A percentile compares a stretch with the other conserved stretches of the same genome.
These are phyloP conservation scores for Loripinus fragilis DNA, from an alignment of 2,888 invertebrate genomes.

Conservation along the genomic window DNA sequence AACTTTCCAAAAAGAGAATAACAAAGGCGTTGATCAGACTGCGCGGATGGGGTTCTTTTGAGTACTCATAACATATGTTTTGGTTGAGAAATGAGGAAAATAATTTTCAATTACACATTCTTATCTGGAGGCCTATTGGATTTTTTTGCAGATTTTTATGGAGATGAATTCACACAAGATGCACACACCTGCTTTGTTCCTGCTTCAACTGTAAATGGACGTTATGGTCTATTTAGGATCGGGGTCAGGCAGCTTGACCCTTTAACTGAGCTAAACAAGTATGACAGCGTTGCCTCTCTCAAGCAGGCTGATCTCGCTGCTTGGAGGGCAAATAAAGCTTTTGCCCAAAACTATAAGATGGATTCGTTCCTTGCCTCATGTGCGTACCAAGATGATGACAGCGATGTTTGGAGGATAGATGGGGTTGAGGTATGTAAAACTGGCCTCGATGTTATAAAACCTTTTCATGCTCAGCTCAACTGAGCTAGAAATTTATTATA, in stretches of 20 bases:
- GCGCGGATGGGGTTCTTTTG: too few species aligned
- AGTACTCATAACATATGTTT: too few species aligned
- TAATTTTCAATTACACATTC: too few species aligned
- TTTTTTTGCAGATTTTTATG: slow-evolving; percentile 39
- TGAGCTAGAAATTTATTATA: too few species aligned
- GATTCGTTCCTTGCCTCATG: slow-evolving; percentile 81
- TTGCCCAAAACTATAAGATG: slow-evolving; percentile 81
- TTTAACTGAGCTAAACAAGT: slow-evolving; percentile 69
- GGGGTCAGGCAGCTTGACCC: slow-evolving; percentile 76
- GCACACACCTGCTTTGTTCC: slow-evolving; percentile 73
- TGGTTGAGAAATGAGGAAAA: too few species aligned
- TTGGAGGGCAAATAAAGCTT: slow-evolving; percentile 71
- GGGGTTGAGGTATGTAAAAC: slow-evolving; percentile 71
- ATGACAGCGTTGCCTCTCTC: slow-evolving; percentile 64
- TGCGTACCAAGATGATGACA: slow-evolving; percentile 77
- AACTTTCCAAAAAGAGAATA: too few species aligned
- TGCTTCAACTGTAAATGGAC: slow-evolving; percentile 62
- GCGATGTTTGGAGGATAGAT: slow-evolving; percentile 73
- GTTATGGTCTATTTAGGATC: slow-evolving; percentile 79
- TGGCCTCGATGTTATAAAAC: too few species aligned
- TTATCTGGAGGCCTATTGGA: too few species aligned
- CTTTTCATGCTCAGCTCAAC: too few species aligned
- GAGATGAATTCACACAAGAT: slow-evolving; percentile 37
- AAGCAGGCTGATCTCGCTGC: slow-evolving; percentile 66
- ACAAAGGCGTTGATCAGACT: too few species aligned